Evolutionary conservation across 2,888 invertebrate genomes (phyloP), one percentile per base, ranked within the genome.

Genomic region (Gari tellinella): DNA sequence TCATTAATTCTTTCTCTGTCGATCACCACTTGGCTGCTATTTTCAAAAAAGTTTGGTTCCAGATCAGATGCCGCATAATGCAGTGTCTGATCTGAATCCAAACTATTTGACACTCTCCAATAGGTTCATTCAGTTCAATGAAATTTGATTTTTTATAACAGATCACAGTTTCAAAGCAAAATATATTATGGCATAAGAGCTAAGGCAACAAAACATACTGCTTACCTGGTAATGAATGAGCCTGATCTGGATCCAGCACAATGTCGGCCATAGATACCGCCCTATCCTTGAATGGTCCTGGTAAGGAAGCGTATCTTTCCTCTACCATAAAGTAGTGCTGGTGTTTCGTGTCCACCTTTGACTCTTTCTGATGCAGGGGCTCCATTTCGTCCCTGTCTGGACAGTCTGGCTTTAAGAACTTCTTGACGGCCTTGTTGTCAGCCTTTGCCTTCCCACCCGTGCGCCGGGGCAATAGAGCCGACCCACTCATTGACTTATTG

Each of bases 181-280:
- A 40, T 14, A 12, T 14, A 40, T 40, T 40, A 12, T 12, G 10
- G 14, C 40, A 40, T 12, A 40, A 40, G 40, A 15, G 10, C 40
- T 12, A 40, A 12, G 14, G 40, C 8, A 12, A 40, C 8, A 40
- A 40, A 40, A 15, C 8, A 40, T 12, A 14, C 10, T n/a, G n/a
- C 57, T 17, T 31, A 57, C 57, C 57, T 31, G 57, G 57, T 45
- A 57, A 31, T 25, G 57, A 57, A 21, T 45, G 31, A n/a, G 57
- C 45, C 15, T 43, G 57, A 14, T 57, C 57, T 19, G 31, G 31
- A 25, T 77, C 77, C 40, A 77, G 56, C 58, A 65, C 57, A 23
- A 77, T 77, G 58, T 77, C 77, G 40, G 67, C 67, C 49, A 77
- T 61, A 7, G 77, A 77, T 1, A 77, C 64, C 4, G 77, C 69